A percentile compares a stretch with the other conserved stretches of the same genome.
phyloP scores from a whole-genome alignment of 2,797 vertebrate genomes.

The Peromyscus aztecus region DNA sequence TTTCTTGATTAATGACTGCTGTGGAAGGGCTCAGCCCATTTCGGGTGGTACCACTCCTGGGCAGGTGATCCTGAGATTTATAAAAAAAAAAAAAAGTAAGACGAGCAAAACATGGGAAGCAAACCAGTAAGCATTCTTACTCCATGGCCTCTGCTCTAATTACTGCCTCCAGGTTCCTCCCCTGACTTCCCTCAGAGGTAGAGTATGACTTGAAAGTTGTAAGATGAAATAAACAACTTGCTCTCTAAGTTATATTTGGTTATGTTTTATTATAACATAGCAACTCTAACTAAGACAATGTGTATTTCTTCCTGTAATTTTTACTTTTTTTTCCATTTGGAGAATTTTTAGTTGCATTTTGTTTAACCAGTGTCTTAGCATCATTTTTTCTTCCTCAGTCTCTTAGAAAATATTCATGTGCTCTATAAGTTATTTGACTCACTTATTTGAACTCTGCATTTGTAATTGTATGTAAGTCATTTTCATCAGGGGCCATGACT shows the following conservation, averaged over 20 bases:
- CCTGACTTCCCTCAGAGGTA: not conserved
- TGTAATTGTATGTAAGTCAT: no score
- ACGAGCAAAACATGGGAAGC: not conserved
- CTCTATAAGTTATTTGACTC: no score
- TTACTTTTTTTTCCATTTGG: not conserved
- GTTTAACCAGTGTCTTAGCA: not conserved
- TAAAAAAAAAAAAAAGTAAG: not conserved
- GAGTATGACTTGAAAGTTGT: no score
- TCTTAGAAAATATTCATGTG: not conserved
- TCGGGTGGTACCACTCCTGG: not conserved
- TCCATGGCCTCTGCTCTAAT: not conserved
- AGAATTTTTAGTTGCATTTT: not conserved
- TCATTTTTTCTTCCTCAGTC: not conserved
- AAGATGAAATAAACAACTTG: not conserved
- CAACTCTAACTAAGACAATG: not conserved
- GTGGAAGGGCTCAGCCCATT: not conserved
- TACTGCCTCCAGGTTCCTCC: not conserved
- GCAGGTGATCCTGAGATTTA: not conserved
- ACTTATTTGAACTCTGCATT: no score
- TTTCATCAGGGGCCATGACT: no score
- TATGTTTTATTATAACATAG: not conserved
- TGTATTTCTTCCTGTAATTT: not conserved
- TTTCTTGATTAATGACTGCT: not conserved
- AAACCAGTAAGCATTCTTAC: not conserved
- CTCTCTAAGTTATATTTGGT: not conserved